Evolutionary conservation across 2,797 vertebrate species (phyloP).

Genomic region (Denticeps clupeoides): DNA sequence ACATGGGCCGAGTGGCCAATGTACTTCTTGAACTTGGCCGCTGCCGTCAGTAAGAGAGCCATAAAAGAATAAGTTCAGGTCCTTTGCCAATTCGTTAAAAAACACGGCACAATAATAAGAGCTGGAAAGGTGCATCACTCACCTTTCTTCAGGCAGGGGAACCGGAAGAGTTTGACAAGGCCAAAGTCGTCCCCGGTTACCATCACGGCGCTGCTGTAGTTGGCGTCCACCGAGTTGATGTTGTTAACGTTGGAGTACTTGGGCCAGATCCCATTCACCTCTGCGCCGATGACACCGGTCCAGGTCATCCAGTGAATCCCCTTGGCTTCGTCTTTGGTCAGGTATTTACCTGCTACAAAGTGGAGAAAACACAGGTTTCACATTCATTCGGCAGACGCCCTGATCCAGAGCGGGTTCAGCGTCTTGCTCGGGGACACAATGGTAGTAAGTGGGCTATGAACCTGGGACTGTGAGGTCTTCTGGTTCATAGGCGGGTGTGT

Average conservation of each 20-base stretch:
- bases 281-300: constrained; percentile 80
- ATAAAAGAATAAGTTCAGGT: no score
- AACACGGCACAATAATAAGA: no score
- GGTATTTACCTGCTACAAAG: constrained; percentile 83
- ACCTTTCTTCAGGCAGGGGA: constrained; percentile 91
- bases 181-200: constrained; percentile 87
- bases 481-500: no score
- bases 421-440: no score
- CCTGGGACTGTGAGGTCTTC: no score
- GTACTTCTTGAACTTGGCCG: constrained; percentile 90
- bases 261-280: constrained; percentile 90
- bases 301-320: constrained; percentile 87
- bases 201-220: constrained; percentile 76
- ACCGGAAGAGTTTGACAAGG: constrained; percentile 81
- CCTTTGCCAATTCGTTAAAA: no score
- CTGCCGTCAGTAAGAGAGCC: no score
- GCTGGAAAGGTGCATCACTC: no score
- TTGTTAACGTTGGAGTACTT: constrained; percentile 77
- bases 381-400: not conserved
- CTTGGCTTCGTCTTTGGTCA: constrained; percentile 82
- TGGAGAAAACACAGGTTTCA: no score
- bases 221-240: constrained; percentile 88
- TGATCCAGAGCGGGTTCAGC: not conserved
- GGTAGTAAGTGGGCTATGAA: no score
- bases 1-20: constrained; percentile 90